Evolutionary conservation across 1,140 invertebrate species (phyloP).

Genomic region (Psix sp.): DNA sequence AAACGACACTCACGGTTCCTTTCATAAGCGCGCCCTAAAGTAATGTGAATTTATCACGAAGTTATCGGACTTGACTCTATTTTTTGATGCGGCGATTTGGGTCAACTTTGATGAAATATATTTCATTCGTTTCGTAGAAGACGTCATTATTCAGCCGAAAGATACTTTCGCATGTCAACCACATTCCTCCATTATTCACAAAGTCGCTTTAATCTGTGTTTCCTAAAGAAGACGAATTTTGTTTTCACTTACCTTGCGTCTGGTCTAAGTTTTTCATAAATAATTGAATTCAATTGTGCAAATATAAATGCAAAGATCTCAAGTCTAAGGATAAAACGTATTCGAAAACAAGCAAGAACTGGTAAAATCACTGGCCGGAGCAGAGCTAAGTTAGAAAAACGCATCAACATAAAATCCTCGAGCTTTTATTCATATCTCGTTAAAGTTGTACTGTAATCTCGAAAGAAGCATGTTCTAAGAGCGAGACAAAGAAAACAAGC

Average conservation of each 20-base stretch:
- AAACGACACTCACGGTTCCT: neutral
- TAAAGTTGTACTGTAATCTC: constrained; percentile 42
- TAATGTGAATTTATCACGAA: constrained; percentile 32
- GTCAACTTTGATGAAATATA: constrained; percentile 31
- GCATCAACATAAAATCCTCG: constrained; percentile 21
- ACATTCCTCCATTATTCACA: constrained; percentile 14
- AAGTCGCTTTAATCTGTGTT: neutral
- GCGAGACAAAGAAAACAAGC: constrained; percentile 18
- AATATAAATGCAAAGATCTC: constrained; percentile 2
- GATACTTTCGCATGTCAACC: constrained; percentile 15
- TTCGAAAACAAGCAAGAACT: constrained; percentile 12
- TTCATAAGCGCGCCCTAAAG: too few relatives aligned
- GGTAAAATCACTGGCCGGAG: constrained; percentile 8
- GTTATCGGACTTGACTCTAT: constrained; percentile 15
- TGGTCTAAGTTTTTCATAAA: constrained; percentile 1
- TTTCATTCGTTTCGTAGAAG: constrained; percentile 12
- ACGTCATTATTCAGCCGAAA: constrained; percentile 9
- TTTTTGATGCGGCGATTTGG: constrained; percentile 20
- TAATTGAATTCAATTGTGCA: constrained; percentile 9
- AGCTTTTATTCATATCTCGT: constrained; percentile 33
- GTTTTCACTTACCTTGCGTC: constrained; percentile 18
- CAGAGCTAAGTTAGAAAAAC: too few relatives aligned
- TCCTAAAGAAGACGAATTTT: neutral
- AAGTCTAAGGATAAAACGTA: neutral
- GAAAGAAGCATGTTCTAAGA: constrained; percentile 8